A percentile compares a stretch with the other conserved stretches of the same genome.
phyloP scores from a whole-genome alignment of 2,113 vertebrate species.

The Heptranchias perlo region DNA sequence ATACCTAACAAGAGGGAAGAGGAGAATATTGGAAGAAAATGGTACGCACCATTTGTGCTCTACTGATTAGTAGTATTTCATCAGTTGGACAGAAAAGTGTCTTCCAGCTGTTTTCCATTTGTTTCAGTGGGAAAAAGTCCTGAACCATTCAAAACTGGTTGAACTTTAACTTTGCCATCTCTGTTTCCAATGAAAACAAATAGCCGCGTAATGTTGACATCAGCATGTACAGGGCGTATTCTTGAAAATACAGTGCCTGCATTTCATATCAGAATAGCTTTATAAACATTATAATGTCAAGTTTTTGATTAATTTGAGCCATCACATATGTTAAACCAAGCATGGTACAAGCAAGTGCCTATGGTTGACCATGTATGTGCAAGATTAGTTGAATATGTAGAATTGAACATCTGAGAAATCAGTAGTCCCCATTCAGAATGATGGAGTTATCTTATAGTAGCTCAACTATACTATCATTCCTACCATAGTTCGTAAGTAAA shows the following conservation, averaged over 20 bases:
- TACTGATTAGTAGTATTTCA: neutral
- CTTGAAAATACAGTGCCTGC: neutral
- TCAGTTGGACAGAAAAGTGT: neutral
- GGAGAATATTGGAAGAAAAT: neutral
- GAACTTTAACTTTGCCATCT: neutral
- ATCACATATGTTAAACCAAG: neutral
- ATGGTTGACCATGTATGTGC: neutral
- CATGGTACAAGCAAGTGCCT: neutral
- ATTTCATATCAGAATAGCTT: neutral
- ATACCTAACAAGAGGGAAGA: neutral
- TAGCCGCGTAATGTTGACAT: slow-evolving; percentile 13
- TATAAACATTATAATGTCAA: neutral
- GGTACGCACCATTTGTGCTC: slow-evolving; percentile 5
- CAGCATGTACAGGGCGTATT: neutral
- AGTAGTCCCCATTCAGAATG: neutral
- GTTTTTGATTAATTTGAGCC: neutral
- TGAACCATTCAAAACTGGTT: neutral
- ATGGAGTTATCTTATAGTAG: neutral
- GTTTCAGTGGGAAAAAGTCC: slow-evolving; percentile 17
- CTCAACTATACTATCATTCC: neutral
- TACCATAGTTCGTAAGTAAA: neutral
- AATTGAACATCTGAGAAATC: neutral
- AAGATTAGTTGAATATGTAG: neutral
- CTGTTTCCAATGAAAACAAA: slow-evolving; percentile 22
- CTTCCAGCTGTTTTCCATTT: neutral